Evolutionary conservation across 2,113 vertebrate species (phyloP).

Genomic region (Phaetusa simplex): DNA sequence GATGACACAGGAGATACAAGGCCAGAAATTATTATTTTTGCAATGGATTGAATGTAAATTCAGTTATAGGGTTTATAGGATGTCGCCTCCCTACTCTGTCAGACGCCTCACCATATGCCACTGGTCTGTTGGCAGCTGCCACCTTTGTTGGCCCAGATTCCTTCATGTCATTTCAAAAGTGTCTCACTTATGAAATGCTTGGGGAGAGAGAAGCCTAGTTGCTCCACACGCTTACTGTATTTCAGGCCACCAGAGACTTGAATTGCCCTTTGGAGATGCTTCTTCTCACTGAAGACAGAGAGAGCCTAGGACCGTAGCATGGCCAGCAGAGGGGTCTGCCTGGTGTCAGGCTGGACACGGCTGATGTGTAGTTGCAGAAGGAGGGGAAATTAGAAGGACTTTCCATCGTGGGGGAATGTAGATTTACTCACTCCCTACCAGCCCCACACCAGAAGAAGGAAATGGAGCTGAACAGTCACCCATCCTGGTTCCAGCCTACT

Average conservation of each 20-base stretch:
- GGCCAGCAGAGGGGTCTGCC: not conserved
- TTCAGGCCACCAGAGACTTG: not conserved
- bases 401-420: not conserved
- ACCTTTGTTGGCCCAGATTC: not conserved
- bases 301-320: accelerated
- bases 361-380: not conserved
- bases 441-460: not conserved
- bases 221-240: not conserved
- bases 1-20: not conserved
- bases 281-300: not conserved
- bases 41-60: not conserved
- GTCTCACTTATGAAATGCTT: not conserved
- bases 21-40: not conserved
- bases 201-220: not conserved
- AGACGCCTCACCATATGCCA: not conserved
- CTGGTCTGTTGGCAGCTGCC: not conserved
- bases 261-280: not conserved
- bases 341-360: not conserved
- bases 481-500: not conserved
- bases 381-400: not conserved
- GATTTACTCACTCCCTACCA: not conserved
- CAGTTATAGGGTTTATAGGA: not conserved
- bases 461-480: not conserved
- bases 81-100: not conserved
- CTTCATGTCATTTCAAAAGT: not conserved